Evolutionary conservation across 1,140 invertebrate species (phyloP).

Genomic region (honey bee (Apis mellifera)): Amel_HAv3.1 CM009935.2:8998501-8999000

Average conservation of each 20-base stretch:
- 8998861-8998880: not conserved
- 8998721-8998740: not conserved
- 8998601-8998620: slow-evolving; percentile 33
- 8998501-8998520: slow-evolving; percentile 49
- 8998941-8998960: not conserved
- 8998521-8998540: slow-evolving; percentile 51
- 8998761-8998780: no score
- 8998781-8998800: not conserved
- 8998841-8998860: slow-evolving; percentile 14
- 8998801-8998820: slow-evolving; percentile 1
- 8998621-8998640: not conserved
- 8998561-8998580: slow-evolving; percentile 31
- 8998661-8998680: not conserved
- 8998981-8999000: not conserved
- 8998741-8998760: not conserved
- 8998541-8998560: slow-evolving; percentile 46
- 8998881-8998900: not conserved
- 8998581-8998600: no score
- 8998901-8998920: slow-evolving; percentile 3
- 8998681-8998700: not conserved
- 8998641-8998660: slow-evolving; percentile 16
- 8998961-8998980: not conserved
- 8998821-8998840: slow-evolving; percentile 7
- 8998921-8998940: not conserved
- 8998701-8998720: slow-evolving; percentile 11